These are phyloP conservation scores for Scyliorhinus canicula DNA, from an alignment of 2,797 vertebrate species.

Conservation along the genomic window DNA sequence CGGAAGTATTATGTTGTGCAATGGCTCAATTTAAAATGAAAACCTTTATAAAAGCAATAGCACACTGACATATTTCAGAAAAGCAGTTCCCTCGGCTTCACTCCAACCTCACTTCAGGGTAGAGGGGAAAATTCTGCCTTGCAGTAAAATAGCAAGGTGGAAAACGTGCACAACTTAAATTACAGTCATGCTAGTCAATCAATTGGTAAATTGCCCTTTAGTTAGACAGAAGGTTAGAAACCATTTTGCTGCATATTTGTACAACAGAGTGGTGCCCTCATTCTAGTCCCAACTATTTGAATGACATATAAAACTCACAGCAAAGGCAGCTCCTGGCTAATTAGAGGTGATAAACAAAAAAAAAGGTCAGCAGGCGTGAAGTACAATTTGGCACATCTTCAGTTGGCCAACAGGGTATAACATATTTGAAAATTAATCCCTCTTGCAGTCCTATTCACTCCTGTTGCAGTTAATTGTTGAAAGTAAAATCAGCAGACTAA, in stretches of 20 bases:
- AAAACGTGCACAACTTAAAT: neutral
- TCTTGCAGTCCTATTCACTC: neutral
- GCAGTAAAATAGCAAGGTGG: neutral
- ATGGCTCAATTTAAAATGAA: neutral
- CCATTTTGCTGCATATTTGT: neutral
- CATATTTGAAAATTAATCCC: neutral
- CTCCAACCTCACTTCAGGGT: no score
- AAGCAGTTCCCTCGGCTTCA: neutral
- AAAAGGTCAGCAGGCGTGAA: neutral
- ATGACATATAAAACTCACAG: neutral
- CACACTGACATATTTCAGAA: neutral
- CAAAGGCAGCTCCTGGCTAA: neutral
- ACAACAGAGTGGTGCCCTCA: neutral
- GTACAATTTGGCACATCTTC: neutral
- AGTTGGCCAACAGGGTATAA: neutral
- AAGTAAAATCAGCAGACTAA: neutral
- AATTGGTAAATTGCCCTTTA: slow-evolving; percentile 4
- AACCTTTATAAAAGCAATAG: neutral
- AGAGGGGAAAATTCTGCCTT: neutral
- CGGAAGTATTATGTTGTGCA: slow-evolving; percentile 9
- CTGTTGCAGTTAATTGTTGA: neutral
- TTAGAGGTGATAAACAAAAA: neutral
- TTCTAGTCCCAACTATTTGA: neutral
- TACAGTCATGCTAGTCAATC: neutral
- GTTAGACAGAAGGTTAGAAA: neutral